phyloP scores from a whole-genome alignment of 2,113 vertebrate species.

The Strix aluco region DNA sequence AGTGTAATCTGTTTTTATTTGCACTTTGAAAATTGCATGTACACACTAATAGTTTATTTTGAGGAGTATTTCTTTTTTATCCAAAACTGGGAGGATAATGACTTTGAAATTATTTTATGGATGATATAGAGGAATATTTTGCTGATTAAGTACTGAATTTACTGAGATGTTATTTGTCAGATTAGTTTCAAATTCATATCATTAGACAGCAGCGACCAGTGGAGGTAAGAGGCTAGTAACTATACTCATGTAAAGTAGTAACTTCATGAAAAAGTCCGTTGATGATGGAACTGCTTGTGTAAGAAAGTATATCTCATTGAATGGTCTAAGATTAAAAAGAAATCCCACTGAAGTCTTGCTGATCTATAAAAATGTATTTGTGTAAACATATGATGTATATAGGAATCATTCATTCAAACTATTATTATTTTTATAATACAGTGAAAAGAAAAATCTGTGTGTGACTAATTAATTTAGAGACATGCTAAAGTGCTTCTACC shows the following conservation, averaged over 20 bases:
- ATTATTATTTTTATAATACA: neutral
- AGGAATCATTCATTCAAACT: neutral
- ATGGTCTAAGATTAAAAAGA: neutral
- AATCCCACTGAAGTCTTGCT: neutral
- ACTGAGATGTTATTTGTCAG: neutral
- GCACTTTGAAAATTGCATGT: neutral
- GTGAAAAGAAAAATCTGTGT: neutral
- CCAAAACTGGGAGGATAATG: neutral
- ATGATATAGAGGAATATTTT: neutral
- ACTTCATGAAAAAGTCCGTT: neutral
- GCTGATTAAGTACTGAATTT: neutral
- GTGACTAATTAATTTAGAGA: neutral
- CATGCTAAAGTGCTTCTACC: neutral
- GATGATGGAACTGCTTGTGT: neutral
- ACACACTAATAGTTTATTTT: neutral
- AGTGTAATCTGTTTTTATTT: neutral
- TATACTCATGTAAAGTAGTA: neutral
- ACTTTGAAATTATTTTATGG: neutral
- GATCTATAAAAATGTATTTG: neutral
- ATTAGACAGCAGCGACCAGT: neutral
- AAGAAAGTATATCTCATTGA: neutral
- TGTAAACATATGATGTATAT: neutral
- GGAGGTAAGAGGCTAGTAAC: neutral
- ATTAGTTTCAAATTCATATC: neutral
- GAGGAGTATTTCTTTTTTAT: neutral